Base-by-base conservation (phyloP, 2,888 invertebrate species). In the Acanthacorydalis orientalis region DNA sequence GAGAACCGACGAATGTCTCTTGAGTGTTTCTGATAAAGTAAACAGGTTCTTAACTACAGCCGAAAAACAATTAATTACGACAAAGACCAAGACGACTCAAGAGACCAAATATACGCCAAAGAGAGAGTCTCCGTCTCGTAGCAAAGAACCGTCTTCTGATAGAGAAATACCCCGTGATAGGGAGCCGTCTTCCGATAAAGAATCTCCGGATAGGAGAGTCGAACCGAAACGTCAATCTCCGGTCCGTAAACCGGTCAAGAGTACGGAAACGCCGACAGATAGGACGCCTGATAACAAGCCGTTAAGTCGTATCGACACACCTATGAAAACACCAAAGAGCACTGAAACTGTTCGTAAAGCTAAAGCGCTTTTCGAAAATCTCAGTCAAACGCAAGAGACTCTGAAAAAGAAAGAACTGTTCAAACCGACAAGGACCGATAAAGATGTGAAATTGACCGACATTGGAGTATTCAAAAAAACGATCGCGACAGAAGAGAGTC, bases 271-370 rank as follows among this genome's bases (percentile, higher is more conserved):
- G 10, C 42, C 15, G 7, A 15, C 35, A n/a, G 12, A 23, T n/a
- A 37, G 54, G 51, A 47, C 37, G 42, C 45, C 46, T 37, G 33
- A 51, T 51, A 55, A 60, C 39, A 64, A 60, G 43, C 12, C 35
- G 42, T 32, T 14, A 15, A 42, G 16, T 12, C 35, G 39, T 40
- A 32, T 44, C 11, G 47, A 47, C 16, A 40, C 40, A 31, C 43
- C 44, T 37, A n/a, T 58, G 12, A 58, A 60, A 15, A 55, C 61
- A 15, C 56, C 75, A 31, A 69, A 74, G 43, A 75, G 73, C 53
- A 75, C 73, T 42, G 78, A 79, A 54, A 76, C 76, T n/a, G 77
- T 82, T 1, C 74, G 76, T 44, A 77, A 77, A 62, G 82, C 83
- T 1, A 82, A 80, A 61, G 77, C 75, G 38, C 60, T 82, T 35